Base-by-base conservation (phyloP, 2,888 invertebrate genomes). In the Scaptomyza parva region DNA sequence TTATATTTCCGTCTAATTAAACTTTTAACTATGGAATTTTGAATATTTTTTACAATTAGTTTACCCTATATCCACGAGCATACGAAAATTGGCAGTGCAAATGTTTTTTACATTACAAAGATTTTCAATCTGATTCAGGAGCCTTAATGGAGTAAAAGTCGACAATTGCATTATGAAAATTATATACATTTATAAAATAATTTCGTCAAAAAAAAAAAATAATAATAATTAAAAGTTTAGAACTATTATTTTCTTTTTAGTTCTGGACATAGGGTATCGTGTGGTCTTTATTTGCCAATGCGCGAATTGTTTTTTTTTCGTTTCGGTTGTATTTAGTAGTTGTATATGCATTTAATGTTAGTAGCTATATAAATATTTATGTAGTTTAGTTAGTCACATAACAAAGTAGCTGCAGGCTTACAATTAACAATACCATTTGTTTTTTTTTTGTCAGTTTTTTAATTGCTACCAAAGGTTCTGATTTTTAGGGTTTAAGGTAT, bases 351-450 rank as follows among this genome's bases (percentile, higher is more conserved):
- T 64, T 68, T 70, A 61, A 67, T 67, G 39, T 82, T 79, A 76
- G 79, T 83, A 58, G 69, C 71, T 83, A 70, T 77, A 68, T 80
- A 70, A 86, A 77, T 88, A 80, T 86, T 80, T 80, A 61, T 50
- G 33, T 20, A 77, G 80, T 88, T 87, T 70, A 86, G 79, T 79
- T 86, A 85, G 73, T 82, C 70, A 69, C 83, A 83, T 80, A 83
- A 86, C 88, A 84, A 74, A 84, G 77, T 80, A 61, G 72, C 76
- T 76, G 72, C 57, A 61, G 53, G 48, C 60, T 73, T 66, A 76
- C 35, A 58, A 76, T 55, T 72, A 72, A 66, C 77, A 72, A 59
- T 69, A 55, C 20, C 37, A 37, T 51, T 54, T 54, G 40, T 43
- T 53, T 55, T 43, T 37, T 18, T 35, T 53, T 48, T 47, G 54